Percentiles rank a stretch among this genome's conserved stretches.
Conservation (phyloP, 2,888 invertebrate genomes). For the Deilephila elpenor region DNA sequence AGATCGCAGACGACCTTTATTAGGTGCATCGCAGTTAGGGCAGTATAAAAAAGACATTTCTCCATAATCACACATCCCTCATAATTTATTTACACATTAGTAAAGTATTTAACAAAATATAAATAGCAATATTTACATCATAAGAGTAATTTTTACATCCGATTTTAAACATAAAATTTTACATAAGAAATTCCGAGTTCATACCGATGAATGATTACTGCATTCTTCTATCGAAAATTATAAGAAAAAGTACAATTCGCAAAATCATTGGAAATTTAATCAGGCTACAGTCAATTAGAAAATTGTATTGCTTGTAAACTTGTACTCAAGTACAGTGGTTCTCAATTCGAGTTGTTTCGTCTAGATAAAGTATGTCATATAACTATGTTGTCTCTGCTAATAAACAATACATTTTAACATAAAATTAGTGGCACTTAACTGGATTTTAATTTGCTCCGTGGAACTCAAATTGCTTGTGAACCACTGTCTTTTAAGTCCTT, state of each 20-base stretch:
- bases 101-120: conserved; percentile 18
- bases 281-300: background rate
- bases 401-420: background rate
- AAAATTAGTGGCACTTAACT: background rate
- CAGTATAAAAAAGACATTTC: conserved; percentile 27
- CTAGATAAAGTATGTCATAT: background rate
- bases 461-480: background rate
- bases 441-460: background rate
- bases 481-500: background rate
- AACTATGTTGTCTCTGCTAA: background rate
- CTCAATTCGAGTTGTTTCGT: background rate
- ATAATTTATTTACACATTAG: conserved; percentile 69
- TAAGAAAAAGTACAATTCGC: background rate
- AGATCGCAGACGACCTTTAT: no score
- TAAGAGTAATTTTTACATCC: conserved; percentile 23
- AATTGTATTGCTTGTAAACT: background rate
- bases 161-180: conserved; percentile 23
- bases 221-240: conserved; percentile 3
- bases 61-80: conserved; percentile 48
- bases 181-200: background rate
- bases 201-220: background rate
- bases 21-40: background rate
- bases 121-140: conserved; percentile 24
- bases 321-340: conserved; percentile 13
- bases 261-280: background rate